Base-by-base conservation (phyloP, 1,140 invertebrate genomes). In the Limonius californicus region DNA sequence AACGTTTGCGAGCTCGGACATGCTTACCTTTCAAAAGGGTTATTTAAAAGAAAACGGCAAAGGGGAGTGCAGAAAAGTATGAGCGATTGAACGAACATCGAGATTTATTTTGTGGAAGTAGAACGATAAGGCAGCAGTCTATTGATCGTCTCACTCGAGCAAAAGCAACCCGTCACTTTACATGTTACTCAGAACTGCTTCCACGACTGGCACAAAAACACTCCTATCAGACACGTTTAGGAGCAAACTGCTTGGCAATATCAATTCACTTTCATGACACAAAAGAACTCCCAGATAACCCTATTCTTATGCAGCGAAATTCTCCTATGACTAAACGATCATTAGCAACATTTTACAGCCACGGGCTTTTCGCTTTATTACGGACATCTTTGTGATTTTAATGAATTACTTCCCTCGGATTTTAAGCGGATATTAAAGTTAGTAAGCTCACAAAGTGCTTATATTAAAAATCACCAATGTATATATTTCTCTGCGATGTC, bases 51-150 rank as follows among this genome's bases (percentile, higher is more conserved):
- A 50, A 50, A 50, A 18, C 16, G 16, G 15, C 3, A 14, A 50
- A 21, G 16, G 45, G 19, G 14, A 50, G 20, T 50, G 16, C 16
- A 50, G 45, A 50, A 50, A 50, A 50, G 45, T 50, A 50, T 50
- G 45, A 50, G 45, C 16, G 45, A 50, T 50, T 50, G 45, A 50
- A 50, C 45, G 45, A 50, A 50, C 45, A 50, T 50, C 45, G 45
- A 50, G 45, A 50, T 50, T 50, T 50, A 50, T 50, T 50, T 50
- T 50, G 45, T 50, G 45, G 45, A 50, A 50, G 45, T 50, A 50
- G 45, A 50, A 16, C 45, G 45, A 50, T 50, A 50, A 50, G 45
- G 14, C 45, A 21, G 45, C n/a, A 18, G 45, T 50, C 45, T 50
- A 50, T 50, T 50, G 45, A 50, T 50, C 45, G 45, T 50, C 45